Percentiles rank a stretch among this genome's conserved stretches.
Evolutionary conservation across 2,113 vertebrate species (phyloP).

Genomic region (Choloepus hoffmanni): DNA sequence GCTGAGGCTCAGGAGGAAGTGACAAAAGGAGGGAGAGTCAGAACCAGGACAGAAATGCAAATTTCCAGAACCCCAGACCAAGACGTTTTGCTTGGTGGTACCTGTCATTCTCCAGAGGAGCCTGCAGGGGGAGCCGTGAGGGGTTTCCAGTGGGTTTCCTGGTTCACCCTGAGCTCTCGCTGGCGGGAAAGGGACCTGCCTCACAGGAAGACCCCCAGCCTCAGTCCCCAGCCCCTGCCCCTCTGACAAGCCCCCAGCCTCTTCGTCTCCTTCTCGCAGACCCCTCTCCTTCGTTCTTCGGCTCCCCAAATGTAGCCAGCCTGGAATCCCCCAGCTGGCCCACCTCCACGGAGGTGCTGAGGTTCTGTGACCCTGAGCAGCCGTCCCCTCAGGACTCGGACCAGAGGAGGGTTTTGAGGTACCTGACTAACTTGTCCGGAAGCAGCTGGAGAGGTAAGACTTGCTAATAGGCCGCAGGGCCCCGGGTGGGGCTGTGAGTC

Average conservation of each 20-base stretch:
- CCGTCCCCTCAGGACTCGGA: rapidly evolving
- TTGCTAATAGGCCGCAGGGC: rapidly evolving
- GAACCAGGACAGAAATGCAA: neutral
- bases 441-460: neutral
- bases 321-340: neutral
- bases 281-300: rapidly evolving
- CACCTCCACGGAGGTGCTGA: neutral
- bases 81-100: neutral
- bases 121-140: neutral
- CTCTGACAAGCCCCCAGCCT: neutral
- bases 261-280: neutral
- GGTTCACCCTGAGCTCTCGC: neutral
- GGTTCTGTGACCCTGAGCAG: rapidly evolving
- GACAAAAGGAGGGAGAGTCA: neutral
- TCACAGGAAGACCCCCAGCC: neutral
- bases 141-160: neutral
- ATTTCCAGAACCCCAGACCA: neutral
- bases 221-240: neutral
- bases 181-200: too few species aligned
- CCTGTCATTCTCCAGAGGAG: neutral
- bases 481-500: neutral
- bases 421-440: rapidly evolving
- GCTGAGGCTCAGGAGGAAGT: neutral
- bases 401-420: rapidly evolving
- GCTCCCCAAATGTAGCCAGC: neutral